Percentiles rank a stretch among this genome's conserved stretches.
Conservation (phyloP, 2,888 invertebrate genomes). For the Pristionchus arcanus region DNA sequence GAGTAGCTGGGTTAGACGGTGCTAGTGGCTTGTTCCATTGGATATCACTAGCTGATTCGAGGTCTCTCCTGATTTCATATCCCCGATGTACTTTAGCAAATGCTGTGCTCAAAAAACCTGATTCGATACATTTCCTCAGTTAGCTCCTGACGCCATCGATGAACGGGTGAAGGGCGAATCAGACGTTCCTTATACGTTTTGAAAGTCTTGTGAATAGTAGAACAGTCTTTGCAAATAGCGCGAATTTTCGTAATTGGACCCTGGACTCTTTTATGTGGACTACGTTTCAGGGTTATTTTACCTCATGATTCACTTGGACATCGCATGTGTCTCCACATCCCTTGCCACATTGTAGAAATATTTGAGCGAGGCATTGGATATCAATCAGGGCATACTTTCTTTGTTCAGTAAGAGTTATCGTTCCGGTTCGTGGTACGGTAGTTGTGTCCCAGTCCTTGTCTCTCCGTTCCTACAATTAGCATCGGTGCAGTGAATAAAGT, state of each 20-base stretch:
- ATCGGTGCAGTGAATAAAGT: not conserved
- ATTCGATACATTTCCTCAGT: not conserved
- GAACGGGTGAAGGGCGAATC: not conserved
- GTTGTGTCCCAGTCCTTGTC: too few relatives aligned
- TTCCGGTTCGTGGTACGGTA: not conserved
- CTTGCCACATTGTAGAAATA: not conserved
- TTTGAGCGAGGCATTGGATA: not conserved
- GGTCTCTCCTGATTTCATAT: not conserved
- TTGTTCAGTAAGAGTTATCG: not conserved
- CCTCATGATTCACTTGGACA: not conserved
- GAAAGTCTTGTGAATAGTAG: not conserved
- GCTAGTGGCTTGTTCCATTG: not conserved
- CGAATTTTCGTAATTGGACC: not conserved
- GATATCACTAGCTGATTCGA: not conserved
- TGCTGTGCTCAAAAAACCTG: not conserved
- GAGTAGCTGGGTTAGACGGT: not conserved
- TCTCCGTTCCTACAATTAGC: too few relatives aligned
- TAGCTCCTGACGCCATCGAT: not conserved
- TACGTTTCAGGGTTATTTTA: not conserved
- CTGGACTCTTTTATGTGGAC: not conserved
- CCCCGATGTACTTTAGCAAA: not conserved
- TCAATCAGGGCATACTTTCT: not conserved
- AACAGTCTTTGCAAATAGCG: not conserved
- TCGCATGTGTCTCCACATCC: not conserved
- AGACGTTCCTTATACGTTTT: not conserved